Percentiles rank a stretch among this genome's conserved stretches.
phyloP scores from a whole-genome alignment of 1,140 invertebrate species.

The Magallana gigas region DNA sequence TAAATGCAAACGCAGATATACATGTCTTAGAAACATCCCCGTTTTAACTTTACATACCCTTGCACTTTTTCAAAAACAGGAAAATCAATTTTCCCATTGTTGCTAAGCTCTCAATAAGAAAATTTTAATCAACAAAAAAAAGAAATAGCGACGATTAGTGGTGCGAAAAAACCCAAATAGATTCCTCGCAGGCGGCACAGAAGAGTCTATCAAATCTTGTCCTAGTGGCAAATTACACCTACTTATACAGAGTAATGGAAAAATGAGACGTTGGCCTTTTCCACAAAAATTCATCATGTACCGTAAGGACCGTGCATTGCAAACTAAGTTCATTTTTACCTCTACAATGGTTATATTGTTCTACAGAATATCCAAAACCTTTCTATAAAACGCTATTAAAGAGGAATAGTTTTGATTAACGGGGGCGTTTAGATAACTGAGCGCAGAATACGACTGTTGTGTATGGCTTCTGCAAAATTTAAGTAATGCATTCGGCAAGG shows the following conservation, averaged over 20 bases:
- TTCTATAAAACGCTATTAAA: too few relatives aligned
- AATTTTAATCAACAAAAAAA: neutral
- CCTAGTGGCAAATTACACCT: neutral
- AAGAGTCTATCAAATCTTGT: neutral
- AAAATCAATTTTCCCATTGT: slow-evolving; percentile 1
- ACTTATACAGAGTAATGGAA: neutral
- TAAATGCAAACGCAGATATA: neutral
- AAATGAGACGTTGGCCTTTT: too few relatives aligned
- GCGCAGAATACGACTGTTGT: too few relatives aligned
- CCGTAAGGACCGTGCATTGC: too few relatives aligned
- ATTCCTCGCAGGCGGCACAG: neutral
- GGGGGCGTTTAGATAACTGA: too few relatives aligned
- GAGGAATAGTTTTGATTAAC: too few relatives aligned
- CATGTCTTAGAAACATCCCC: neutral
- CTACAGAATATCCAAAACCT: too few relatives aligned
- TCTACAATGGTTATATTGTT: too few relatives aligned
- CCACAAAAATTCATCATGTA: too few relatives aligned
- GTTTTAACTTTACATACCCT: neutral
- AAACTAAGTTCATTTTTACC: too few relatives aligned
- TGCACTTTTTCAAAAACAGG: neutral
- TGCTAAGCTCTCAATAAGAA: neutral
- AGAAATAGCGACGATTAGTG: neutral
- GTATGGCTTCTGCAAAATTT: too few relatives aligned
- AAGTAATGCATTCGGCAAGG: too few relatives aligned
- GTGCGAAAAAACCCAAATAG: slow-evolving; percentile 4